Percentiles rank a stretch among this genome's conserved stretches.
These are phyloP conservation scores for Allolobophora icterica DNA, from an alignment of 2,888 invertebrate species.

Conservation along the genomic window DNA sequence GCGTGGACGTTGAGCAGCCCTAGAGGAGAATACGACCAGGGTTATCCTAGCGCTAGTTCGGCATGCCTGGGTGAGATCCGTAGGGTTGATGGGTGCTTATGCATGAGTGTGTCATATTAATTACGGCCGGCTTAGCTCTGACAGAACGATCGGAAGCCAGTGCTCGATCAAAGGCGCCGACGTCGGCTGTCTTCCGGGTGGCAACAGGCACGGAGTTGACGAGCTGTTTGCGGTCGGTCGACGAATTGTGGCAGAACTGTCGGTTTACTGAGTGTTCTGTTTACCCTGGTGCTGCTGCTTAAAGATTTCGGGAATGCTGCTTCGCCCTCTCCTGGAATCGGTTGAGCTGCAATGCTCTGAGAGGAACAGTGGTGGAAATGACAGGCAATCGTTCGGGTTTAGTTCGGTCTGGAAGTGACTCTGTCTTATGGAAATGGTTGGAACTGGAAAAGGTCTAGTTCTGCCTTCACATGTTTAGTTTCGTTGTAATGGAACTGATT, in stretches of 20 bases:
- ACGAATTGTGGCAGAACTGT: not conserved
- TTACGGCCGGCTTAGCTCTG: not conserved
- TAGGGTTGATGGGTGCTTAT: not conserved
- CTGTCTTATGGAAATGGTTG: not conserved
- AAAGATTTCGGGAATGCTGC: not conserved
- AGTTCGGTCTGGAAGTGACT: not conserved
- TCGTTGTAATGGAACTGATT: not conserved
- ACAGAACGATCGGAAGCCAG: constrained; percentile 2
- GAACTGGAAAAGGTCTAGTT: not conserved
- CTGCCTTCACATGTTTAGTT: not conserved
- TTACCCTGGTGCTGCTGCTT: not conserved
- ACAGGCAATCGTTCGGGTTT: not conserved
- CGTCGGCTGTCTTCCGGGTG: not conserved
- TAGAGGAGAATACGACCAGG: not conserved
- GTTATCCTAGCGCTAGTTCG: not conserved
- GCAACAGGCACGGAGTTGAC: not conserved
- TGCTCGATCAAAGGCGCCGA: not conserved
- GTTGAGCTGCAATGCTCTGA: not conserved
- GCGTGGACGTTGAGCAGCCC: not conserved
- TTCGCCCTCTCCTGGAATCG: not conserved
- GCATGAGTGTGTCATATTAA: constrained; percentile 17
- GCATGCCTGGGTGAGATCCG: not conserved
- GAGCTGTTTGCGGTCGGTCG: too few species aligned
- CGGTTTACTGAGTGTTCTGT: not conserved
- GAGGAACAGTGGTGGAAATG: not conserved